These are phyloP conservation scores for Trichosurus vulpecula DNA, from an alignment of 2,797 vertebrate genomes.

Conservation along the genomic window DNA sequence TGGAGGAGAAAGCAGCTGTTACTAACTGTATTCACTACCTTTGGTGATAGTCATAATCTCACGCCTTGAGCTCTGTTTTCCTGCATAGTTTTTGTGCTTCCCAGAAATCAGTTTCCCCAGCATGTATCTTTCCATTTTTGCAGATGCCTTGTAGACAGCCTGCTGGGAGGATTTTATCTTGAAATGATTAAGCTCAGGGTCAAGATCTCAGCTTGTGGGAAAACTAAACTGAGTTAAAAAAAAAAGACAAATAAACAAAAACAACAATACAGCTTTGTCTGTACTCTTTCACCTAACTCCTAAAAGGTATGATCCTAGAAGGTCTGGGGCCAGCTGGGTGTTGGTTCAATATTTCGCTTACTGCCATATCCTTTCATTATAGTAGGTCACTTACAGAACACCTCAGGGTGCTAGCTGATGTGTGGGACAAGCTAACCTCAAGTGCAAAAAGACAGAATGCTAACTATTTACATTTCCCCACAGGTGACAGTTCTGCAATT, in stretches of 20 bases:
- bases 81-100: not conserved
- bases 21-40: not conserved
- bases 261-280: not conserved
- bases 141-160: not conserved
- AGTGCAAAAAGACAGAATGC: not conserved
- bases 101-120: not conserved
- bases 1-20: not conserved
- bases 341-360: too few species aligned
- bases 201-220: not conserved
- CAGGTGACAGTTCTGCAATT: not conserved
- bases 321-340: too few species aligned
- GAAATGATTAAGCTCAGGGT: not conserved
- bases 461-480: not conserved
- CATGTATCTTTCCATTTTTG: not conserved
- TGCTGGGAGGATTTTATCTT: not conserved
- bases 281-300: not conserved
- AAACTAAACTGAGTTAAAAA: not conserved
- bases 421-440: not conserved
- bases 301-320: not conserved
- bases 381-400: not conserved
- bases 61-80: not conserved
- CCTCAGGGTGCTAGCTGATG: not conserved
- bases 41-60: not conserved
- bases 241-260: not conserved
- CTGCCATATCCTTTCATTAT: not conserved